phyloP scores from a whole-genome alignment of 2,797 vertebrate genomes.

The Sebastolobus altivelis region DNA sequence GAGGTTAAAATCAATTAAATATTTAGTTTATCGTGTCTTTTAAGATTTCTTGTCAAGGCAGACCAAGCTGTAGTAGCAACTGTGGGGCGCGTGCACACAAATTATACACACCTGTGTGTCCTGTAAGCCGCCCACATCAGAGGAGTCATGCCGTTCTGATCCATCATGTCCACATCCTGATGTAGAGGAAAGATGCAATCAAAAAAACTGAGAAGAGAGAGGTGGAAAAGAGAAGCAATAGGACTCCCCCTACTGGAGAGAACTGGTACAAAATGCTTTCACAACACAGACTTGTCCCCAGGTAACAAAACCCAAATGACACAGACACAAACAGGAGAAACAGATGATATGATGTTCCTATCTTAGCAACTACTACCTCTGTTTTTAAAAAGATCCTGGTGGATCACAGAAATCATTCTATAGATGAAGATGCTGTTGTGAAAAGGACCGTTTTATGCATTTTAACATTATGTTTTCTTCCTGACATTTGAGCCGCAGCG shows the following conservation, averaged over 20 bases:
- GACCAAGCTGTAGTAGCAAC: background rate
- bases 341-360: background rate
- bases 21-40: background rate
- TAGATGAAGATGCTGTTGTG: background rate
- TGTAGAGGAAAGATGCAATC: background rate
- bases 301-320: background rate
- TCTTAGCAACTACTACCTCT: background rate
- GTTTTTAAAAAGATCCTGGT: background rate
- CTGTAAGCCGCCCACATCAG: constrained; percentile 99
- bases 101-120: constrained; percentile 91
- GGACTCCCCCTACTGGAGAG: constrained; percentile 66
- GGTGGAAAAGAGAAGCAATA: background rate
- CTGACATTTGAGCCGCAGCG: background rate
- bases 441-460: background rate
- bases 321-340: background rate
- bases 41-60: background rate
- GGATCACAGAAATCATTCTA: background rate
- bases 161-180: constrained; percentile 99
- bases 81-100: background rate
- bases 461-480: background rate
- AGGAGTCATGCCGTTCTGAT: constrained; percentile 99
- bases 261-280: background rate
- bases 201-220: background rate
- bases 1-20: too few species aligned
- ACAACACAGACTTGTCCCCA: background rate